Base-by-base conservation (phyloP, 2,113 vertebrate genomes). In the Silurus meridionalis region DNA sequence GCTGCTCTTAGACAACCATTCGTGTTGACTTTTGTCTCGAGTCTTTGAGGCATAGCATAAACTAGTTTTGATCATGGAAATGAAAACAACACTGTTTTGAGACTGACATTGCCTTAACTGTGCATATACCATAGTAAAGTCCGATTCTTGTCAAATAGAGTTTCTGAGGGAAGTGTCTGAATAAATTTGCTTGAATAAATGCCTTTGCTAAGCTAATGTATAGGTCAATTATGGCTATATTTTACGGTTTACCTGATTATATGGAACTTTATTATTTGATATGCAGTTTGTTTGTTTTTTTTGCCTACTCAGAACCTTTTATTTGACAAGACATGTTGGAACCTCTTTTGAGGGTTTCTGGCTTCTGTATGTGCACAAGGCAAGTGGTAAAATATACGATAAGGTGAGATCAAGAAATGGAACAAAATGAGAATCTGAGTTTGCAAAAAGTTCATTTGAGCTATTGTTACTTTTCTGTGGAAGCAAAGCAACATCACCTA, bases 41-140 rank as follows among this genome's bases (percentile, higher is more conserved):
- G 23, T 61, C 14, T 37, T 21, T 79, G 25, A 55, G 8, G 37
- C 74, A 58, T 21, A 37, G 37, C 60, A 60, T 21, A 58, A 84
- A 17, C 19, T 77, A 84, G 19, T 21, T 48, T 60, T 78, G 37
- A 53, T 63, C 25, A 19, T 53, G n/a, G 37, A 84, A 79, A 64
- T 23, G 46, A 83, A 79, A 80, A n/a, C 28, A 82, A 75, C 28
- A 55, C 69, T 83, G 57, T 75, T 63, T 80, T 48, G 17, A 71
- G 52, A 83, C 52, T 69, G 23, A 46, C 37, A 80, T 57, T 64
- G 83, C 58, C 60, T 85, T 85, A 66, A 80, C 57, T 69, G 75
- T 85, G 50, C 75, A 57, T 67, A 79, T 79, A 10, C 9, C 37
- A 19, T 80, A 50, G 28, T 37, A n/a, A 58, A 61, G 9, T 80